These are phyloP conservation scores for Acropora tenuis DNA, from an alignment of 64 coral and sea anemone species.

Conservation along the genomic window DNA sequence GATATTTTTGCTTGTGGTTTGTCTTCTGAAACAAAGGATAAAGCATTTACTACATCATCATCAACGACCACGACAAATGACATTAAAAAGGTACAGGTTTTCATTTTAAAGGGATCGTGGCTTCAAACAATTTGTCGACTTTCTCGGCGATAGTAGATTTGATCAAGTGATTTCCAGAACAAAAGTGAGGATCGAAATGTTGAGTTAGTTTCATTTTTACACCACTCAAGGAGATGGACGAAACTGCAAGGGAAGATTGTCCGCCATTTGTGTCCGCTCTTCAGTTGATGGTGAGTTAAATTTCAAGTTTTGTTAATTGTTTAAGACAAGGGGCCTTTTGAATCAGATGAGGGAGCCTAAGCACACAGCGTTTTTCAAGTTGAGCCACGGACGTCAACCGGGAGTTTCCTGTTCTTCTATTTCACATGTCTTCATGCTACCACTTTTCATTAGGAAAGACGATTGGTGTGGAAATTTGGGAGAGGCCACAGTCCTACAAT, in stretches of 20 bases:
- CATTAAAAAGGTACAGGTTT: neutral
- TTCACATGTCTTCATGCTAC: too few relatives aligned
- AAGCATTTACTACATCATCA: neutral
- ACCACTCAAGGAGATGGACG: neutral
- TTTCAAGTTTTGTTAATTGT: neutral
- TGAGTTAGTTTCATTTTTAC: neutral
- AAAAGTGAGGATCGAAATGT: neutral
- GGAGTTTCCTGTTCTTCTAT: too few relatives aligned
- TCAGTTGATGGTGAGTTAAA: slow-evolving; percentile 4
- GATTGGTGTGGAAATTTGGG: too few relatives aligned
- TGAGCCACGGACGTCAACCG: too few relatives aligned
- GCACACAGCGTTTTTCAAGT: too few relatives aligned
- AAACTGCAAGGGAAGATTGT: neutral
- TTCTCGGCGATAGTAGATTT: neutral
- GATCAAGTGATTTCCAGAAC: neutral
- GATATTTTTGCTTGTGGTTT: neutral
- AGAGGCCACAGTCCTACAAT: too few relatives aligned
- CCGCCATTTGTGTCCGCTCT: slow-evolving; percentile 19
- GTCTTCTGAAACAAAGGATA: neutral
- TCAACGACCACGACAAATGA: neutral
- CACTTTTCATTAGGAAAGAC: too few relatives aligned
- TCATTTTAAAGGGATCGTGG: neutral
- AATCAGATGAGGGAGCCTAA: too few relatives aligned
- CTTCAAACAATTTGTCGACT: neutral
- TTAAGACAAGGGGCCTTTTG: too few relatives aligned